Conservation (phyloP, 2,888 invertebrate species). For the Drosophila nr. fundita region DNA sequence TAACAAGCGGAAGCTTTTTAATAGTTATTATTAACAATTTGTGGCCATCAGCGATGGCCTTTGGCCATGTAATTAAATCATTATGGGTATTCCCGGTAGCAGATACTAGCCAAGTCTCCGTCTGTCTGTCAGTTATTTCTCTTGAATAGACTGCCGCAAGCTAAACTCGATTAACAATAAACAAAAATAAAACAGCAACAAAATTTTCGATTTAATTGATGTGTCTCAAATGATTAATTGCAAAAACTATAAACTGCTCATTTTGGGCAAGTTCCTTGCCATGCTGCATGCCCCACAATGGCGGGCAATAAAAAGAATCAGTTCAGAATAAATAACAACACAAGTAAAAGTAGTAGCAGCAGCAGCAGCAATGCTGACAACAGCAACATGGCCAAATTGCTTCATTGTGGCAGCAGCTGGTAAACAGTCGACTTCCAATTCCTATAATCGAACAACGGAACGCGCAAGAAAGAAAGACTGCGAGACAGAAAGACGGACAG, state of each 20-base stretch:
- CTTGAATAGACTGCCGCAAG: background rate
- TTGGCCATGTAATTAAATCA: background rate
- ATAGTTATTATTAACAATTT: background rate
- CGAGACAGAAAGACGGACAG: background rate
- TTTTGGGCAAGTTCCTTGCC: background rate
- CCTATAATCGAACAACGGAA: conserved; percentile 38
- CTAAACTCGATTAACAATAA: background rate
- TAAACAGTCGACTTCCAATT: conserved; percentile 50
- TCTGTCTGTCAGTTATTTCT: background rate
- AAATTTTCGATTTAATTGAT: background rate
- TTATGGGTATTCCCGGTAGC: background rate
- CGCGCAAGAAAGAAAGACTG: background rate
- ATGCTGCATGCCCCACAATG: conserved; percentile 2
- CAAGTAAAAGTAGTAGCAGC: conserved; percentile 23
- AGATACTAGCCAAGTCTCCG: background rate
- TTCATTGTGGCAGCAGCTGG: conserved; percentile 64
- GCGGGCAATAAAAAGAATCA: conserved; percentile 25
- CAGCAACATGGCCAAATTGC: conserved; percentile 56
- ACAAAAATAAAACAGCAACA: no score
- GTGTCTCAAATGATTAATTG: conserved; percentile 37
- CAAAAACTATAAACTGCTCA: background rate
- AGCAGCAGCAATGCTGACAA: background rate
- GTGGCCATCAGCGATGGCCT: background rate
- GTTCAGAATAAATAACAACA: conserved; percentile 37
- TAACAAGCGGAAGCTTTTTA: background rate